Conservation (phyloP, 1,140 invertebrate species). For the Panulirus ornatus region DNA sequence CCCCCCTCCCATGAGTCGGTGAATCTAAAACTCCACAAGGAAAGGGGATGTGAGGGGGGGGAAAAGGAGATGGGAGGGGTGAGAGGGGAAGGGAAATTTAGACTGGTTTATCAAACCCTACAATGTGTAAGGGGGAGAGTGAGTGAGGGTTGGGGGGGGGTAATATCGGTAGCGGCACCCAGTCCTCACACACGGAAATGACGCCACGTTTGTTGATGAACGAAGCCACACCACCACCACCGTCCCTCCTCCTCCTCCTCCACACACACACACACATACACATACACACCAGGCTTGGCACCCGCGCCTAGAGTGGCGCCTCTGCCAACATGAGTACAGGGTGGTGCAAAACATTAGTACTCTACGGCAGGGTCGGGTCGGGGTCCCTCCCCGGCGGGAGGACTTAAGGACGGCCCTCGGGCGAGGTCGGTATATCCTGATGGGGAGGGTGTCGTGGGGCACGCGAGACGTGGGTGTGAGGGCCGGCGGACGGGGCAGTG, state of each 20-base stretch:
- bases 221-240: background rate
- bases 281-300: background rate
- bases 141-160: too few relatives aligned
- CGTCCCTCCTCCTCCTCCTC: background rate
- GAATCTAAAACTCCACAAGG: background rate
- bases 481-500: too few relatives aligned
- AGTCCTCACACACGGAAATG: background rate
- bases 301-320: background rate
- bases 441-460: too few relatives aligned
- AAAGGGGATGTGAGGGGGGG: background rate
- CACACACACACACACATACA: background rate
- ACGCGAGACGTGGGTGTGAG: too few relatives aligned
- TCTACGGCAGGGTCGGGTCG: background rate
- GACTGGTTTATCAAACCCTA: background rate
- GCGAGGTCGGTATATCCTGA: too few relatives aligned
- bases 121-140: background rate
- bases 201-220: conserved; percentile 13
- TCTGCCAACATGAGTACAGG: conserved; percentile 17
- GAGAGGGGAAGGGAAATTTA: background rate
- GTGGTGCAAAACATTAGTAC: background rate
- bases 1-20: too few relatives aligned
- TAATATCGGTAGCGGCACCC: too few relatives aligned
- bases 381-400: background rate
- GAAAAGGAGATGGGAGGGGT: background rate
- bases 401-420: background rate